These are phyloP conservation scores for Diaphora mendica DNA, from an alignment of 2,888 invertebrate genomes.

Conservation along the genomic window DNA sequence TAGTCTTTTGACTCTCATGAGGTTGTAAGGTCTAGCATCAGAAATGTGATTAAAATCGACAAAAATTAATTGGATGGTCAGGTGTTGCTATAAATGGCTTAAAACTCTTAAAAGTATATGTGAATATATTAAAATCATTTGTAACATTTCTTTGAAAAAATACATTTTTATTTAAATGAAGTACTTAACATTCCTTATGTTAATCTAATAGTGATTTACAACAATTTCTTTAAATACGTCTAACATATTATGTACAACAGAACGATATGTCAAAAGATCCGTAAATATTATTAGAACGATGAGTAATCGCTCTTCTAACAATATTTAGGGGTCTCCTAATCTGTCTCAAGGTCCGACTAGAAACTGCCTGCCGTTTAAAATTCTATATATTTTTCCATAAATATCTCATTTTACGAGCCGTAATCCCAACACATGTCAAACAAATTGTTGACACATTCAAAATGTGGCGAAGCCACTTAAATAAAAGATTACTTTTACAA, in stretches of 20 bases:
- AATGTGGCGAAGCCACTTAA: slow-evolving; percentile 70
- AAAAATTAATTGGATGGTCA: not conserved
- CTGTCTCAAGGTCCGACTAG: slow-evolving; percentile 33
- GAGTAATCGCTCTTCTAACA: slow-evolving; percentile 39
- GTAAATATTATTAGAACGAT: not conserved
- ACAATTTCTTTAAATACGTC: not conserved
- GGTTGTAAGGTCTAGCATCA: not conserved
- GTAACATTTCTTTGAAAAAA: not conserved
- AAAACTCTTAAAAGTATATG: not conserved
- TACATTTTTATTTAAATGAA: not conserved
- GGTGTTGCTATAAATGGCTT: not conserved
- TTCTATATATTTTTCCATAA: slow-evolving; percentile 77
- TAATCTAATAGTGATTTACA: not conserved
- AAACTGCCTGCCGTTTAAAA: slow-evolving; percentile 69
- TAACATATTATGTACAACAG: not conserved
- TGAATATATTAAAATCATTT: not conserved
- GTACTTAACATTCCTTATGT: too few species aligned
- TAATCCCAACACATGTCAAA: slow-evolving; percentile 79
- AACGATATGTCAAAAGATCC: not conserved
- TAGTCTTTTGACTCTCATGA: not conserved
- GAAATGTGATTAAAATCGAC: not conserved
- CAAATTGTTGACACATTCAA: slow-evolving; percentile 77
- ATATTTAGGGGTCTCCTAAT: slow-evolving; percentile 49
- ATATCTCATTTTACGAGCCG: slow-evolving; percentile 71
- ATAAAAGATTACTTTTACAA: slow-evolving; percentile 58